Percentiles rank a stretch among this genome's conserved stretches.
These are phyloP conservation scores for Orthonychiurus folsomi DNA, from an alignment of 2,888 invertebrate species.

Conservation along the genomic window DNA sequence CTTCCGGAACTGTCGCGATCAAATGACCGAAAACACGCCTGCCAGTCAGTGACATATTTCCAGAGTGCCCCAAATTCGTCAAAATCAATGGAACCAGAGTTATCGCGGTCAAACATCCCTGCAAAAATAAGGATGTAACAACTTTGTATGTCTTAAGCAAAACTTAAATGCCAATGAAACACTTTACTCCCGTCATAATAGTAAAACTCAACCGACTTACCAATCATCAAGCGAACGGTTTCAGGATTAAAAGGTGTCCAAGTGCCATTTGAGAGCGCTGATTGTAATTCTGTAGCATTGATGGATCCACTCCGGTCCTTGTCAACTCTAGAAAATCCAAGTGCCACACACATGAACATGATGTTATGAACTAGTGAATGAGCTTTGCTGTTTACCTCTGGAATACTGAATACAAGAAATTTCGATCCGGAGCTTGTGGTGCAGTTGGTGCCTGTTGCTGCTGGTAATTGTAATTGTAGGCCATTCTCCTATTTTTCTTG, in stretches of 20 bases:
- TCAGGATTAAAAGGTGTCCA: constrained; percentile 98
- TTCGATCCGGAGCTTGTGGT: constrained; percentile 23
- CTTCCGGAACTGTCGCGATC: constrained; percentile 81
- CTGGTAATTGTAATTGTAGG: constrained; percentile 16
- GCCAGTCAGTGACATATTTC: constrained; percentile 98
- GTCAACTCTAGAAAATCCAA: constrained; percentile 44
- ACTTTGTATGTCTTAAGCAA: constrained; percentile 5
- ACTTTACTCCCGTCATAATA: not conserved
- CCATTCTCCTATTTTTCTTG: too few species aligned
- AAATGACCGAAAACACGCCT: constrained; percentile 85
- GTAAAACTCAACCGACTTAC: too few species aligned
- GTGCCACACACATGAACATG: not conserved
- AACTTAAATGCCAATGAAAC: constrained; percentile 10
- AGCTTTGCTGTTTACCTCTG: constrained; percentile 34
- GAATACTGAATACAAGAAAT: constrained; percentile 32
- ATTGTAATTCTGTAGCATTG: constrained; percentile 77
- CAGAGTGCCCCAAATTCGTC: constrained; percentile 92
- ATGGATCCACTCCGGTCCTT: constrained; percentile 67
- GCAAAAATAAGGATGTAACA: constrained; percentile 12
- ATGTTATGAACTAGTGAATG: not conserved
- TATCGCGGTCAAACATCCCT: constrained; percentile 84
- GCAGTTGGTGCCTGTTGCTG: constrained; percentile 17
- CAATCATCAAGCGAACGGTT: constrained; percentile 92
- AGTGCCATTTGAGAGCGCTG: constrained; percentile 89
- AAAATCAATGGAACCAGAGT: constrained; percentile 80